Conservation (phyloP, 2,113 vertebrate genomes). For the Cyprinodon tularosa region DNA sequence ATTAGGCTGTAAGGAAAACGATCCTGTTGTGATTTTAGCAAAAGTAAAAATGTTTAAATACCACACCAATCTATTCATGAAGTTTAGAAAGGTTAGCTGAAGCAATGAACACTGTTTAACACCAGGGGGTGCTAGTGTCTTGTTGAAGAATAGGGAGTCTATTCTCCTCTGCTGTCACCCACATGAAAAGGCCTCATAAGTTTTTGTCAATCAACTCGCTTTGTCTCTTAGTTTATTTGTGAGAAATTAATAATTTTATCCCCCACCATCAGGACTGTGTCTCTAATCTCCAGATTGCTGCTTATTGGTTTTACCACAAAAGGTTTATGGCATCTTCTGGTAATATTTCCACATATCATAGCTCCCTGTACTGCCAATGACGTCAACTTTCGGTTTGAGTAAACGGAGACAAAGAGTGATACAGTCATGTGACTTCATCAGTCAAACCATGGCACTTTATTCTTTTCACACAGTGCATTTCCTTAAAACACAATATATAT, state of each 20-base stretch:
- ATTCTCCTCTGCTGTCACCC: not conserved
- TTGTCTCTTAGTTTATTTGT: not conserved
- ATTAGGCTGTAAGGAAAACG: not conserved
- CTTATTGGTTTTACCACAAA: not conserved
- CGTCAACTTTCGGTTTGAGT: not conserved
- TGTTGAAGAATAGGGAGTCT: not conserved
- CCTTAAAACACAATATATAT: conserved; percentile 70
- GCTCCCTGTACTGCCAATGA: conserved; percentile 1
- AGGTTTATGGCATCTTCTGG: not conserved
- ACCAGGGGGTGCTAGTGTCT: conserved; percentile 38
- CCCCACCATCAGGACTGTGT: not conserved
- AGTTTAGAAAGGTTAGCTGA: not conserved
- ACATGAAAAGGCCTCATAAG: not conserved
- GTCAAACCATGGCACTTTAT: conserved; percentile 71
- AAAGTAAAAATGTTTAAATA: too few relatives aligned
- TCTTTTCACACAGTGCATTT: conserved; percentile 76
- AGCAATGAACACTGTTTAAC: conserved; percentile 11
- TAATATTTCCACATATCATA: conserved; percentile 4
- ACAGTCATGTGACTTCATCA: conserved; percentile 64
- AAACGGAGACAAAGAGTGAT: conserved; percentile 32
- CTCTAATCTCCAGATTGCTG: not conserved
- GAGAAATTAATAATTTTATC: not conserved
- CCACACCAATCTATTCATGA: too few relatives aligned
- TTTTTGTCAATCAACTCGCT: not conserved
- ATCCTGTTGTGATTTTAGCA: too few relatives aligned